Evolutionary conservation across 2,797 vertebrate species (phyloP).

Genomic region (Manis pentadactyla): DNA sequence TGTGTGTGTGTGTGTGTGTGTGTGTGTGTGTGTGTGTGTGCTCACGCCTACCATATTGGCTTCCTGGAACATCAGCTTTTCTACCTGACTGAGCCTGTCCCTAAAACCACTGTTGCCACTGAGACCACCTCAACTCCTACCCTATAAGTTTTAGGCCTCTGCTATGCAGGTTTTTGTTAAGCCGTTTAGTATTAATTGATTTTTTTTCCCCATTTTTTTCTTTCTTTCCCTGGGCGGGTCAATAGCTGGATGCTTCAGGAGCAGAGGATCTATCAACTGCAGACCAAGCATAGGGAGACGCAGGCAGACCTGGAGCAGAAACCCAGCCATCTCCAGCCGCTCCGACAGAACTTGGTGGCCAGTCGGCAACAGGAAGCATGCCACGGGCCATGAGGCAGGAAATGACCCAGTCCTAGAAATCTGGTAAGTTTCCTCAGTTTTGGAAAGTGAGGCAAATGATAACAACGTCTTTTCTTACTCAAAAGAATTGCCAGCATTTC

Average conservation of each 20-base stretch:
- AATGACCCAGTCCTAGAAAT: conserved; percentile 81
- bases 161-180: conserved; percentile 89
- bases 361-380: conserved; percentile 85
- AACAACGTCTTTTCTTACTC: conserved; percentile 69
- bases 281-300: conserved; percentile 91
- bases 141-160: conserved; percentile 85
- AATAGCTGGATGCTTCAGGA: conserved; percentile 95
- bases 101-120: conserved; percentile 86
- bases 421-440: conserved; percentile 81
- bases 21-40: conserved; percentile 47
- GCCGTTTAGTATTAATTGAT: conserved; percentile 95
- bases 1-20: not conserved
- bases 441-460: conserved; percentile 65
- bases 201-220: conserved; percentile 91
- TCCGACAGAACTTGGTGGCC: conserved; percentile 84
- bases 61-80: conserved; percentile 87
- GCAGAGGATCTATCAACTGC: conserved; percentile 93
- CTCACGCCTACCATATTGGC: conserved; percentile 89
- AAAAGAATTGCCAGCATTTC: conserved; percentile 13
- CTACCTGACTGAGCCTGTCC: conserved; percentile 82
- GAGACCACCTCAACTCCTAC: conserved; percentile 86
- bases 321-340: conserved; percentile 85
- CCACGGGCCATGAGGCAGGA: conserved; percentile 88
- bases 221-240: conserved; percentile 93
- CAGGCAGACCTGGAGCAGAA: conserved; percentile 90